These are phyloP conservation scores for Acrocephalus kingi DNA, from an alignment of 2,113 vertebrate species.

Conservation along the genomic window DNA sequence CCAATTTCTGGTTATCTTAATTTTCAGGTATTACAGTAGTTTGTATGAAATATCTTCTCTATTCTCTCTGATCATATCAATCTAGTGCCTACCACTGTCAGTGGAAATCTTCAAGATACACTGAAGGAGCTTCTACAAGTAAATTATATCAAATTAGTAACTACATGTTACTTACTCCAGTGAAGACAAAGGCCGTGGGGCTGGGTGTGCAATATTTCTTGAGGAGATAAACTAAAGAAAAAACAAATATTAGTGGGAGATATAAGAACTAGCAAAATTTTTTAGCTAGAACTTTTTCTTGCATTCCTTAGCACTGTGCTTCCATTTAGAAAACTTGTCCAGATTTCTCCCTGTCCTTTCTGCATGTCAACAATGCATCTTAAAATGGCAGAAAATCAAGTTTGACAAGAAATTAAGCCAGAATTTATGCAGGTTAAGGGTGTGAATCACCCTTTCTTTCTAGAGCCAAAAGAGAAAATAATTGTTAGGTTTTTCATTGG, in stretches of 20 bases:
- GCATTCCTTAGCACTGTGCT: neutral
- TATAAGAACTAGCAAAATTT: neutral
- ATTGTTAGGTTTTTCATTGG: neutral
- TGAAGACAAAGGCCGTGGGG: neutral
- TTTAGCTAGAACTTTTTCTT: neutral
- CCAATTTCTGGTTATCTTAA: neutral
- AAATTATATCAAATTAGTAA: neutral
- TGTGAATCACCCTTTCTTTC: neutral
- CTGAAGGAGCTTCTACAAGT: neutral
- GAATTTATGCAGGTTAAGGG: neutral
- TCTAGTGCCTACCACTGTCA: neutral
- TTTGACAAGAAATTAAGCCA: neutral
- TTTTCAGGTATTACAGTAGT: neutral
- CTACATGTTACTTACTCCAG: neutral
- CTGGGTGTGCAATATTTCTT: neutral
- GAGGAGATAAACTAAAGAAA: neutral
- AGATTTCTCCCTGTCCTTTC: neutral
- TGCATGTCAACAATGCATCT: neutral
- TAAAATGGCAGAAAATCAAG: neutral
- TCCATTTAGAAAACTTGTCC: neutral
- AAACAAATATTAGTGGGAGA: neutral
- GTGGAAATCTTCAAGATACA: neutral
- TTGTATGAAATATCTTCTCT: neutral
- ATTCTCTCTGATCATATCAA: neutral
- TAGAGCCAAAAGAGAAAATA: neutral